Conservation (phyloP, 2,888 invertebrate species). For the Ferrisia virgata region DNA sequence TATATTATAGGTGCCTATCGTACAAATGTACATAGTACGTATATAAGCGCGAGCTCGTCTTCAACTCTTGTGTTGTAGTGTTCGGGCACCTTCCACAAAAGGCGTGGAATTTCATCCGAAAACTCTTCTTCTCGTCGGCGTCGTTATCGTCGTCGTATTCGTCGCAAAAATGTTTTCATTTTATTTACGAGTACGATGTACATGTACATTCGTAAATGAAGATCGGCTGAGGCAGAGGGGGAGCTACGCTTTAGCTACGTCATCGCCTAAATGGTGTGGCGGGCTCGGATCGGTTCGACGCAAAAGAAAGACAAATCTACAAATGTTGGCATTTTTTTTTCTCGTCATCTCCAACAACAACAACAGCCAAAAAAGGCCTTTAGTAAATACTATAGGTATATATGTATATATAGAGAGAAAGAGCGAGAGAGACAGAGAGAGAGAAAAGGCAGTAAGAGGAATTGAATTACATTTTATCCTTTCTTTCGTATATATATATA, state of each 20-base stretch:
- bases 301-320: neutral
- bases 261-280: too few species aligned
- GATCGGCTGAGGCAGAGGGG: neutral
- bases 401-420: too few species aligned
- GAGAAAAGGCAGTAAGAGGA: neutral
- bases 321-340: neutral
- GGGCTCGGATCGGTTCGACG: too few species aligned
- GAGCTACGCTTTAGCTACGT: too few species aligned
- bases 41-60: neutral
- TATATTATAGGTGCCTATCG: too few species aligned
- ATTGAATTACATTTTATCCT: neutral
- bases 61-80: neutral
- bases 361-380: neutral
- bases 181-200: neutral
- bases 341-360: neutral
- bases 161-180: neutral
- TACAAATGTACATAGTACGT: neutral
- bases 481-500: too few species aligned
- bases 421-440: too few species aligned
- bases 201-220: neutral
- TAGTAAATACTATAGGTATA: too few species aligned
- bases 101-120: neutral
- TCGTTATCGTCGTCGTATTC: neutral
- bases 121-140: neutral
- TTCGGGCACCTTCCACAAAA: neutral